Conservation (phyloP, 2,888 invertebrate genomes). For the Kuschelorhynchus macadamiae region DNA sequence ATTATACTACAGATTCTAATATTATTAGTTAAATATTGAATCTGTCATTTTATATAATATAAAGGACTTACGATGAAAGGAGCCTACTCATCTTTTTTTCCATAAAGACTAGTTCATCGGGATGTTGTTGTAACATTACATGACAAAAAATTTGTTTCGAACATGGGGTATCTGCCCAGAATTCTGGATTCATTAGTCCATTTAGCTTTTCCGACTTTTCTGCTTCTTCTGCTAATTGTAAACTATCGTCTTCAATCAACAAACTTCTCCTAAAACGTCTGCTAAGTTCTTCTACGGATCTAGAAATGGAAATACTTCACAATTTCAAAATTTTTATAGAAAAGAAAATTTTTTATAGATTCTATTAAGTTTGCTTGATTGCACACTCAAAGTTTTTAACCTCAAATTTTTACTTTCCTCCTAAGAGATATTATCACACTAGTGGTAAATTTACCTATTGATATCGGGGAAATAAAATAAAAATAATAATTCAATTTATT, state of each 20-base stretch:
- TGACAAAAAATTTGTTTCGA: constrained; percentile 85
- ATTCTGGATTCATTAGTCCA: constrained; percentile 60
- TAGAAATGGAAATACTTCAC: neutral
- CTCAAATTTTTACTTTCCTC: no score
- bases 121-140: constrained; percentile 78
- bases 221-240: constrained; percentile 63
- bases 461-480: no score
- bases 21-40: no score
- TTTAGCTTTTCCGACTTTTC: constrained; percentile 59
- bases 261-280: constrained; percentile 61
- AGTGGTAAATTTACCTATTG: no score
- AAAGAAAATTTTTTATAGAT: no score
- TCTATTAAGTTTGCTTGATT: no score
- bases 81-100: constrained; percentile 86
- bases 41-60: no score
- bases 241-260: constrained; percentile 66
- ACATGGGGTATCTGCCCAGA: constrained; percentile 84
- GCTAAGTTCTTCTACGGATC: constrained; percentile 18
- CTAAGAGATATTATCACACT: no score
- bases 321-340: no score
- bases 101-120: constrained; percentile 81
- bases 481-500: no score
- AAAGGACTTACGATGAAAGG: constrained; percentile 78
- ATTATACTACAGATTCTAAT: no score
- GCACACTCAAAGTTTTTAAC: no score